These are phyloP conservation scores for Limnodromus scolopaceus DNA, from an alignment of 2,797 vertebrate genomes.

Conservation along the genomic window DNA sequence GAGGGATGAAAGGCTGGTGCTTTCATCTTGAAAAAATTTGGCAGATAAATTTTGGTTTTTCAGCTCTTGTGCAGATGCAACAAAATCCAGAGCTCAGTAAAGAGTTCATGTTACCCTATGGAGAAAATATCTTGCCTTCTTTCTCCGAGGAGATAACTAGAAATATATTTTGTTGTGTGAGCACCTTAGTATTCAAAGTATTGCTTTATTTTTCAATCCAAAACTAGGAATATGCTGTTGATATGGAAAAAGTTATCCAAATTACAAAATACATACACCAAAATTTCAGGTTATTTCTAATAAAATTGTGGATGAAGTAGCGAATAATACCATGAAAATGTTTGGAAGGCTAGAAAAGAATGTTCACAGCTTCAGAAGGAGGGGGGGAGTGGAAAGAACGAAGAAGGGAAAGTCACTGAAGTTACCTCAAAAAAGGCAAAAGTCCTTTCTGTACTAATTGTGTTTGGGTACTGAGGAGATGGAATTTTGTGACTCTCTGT, in stretches of 20 bases:
- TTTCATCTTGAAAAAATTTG: constrained; percentile 41
- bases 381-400: background rate
- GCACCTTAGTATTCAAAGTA: background rate
- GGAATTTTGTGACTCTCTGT: constrained; percentile 91
- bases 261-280: background rate
- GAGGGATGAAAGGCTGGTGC: background rate
- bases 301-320: background rate
- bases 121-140: background rate
- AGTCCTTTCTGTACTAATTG: constrained; percentile 86
- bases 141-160: background rate
- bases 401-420: constrained; percentile 80
- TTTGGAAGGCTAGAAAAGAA: background rate
- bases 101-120: background rate
- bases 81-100: background rate
- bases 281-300: background rate
- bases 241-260: background rate
- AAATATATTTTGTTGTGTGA: background rate
- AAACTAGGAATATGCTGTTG: background rate
- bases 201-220: background rate
- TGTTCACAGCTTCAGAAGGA: background rate
- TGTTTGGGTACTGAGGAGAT: constrained; percentile 86
- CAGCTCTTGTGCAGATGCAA: background rate
- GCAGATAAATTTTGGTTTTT: constrained; percentile 18
- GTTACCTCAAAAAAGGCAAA: constrained; percentile 77
- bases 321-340: background rate